Evolutionary conservation across 2,888 invertebrate species (phyloP), one percentile per base, ranked within the genome.

Genomic region (Lasioglossum zephyrum): DNA sequence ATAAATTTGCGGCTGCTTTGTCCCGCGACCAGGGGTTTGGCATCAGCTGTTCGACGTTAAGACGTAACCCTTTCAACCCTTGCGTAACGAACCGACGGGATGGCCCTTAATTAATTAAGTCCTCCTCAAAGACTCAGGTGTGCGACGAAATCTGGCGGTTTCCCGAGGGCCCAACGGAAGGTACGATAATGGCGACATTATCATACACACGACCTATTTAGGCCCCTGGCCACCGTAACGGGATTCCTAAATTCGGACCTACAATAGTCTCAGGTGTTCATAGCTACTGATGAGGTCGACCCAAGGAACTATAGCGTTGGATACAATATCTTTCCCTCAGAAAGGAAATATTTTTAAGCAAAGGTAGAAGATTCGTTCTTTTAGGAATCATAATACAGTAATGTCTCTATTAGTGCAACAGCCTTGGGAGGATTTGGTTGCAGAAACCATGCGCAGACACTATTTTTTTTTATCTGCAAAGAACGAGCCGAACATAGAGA

Each of bases 201-300:
- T 95, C 95, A 95, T 95, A 95, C 93, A 93, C 95, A 95, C 94
- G 95, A 95, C 94, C 95, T 94, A 94, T 93, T 95, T 95, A 93
- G 90, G 66, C 88, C 90, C 87, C 77, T 87, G 88, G 80, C 88
- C 87, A 87, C 79, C 86, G 87, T 89, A 91, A 89, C 88, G 88
- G 70, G 86, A 89, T 88, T 87, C 86, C 89, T 88, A 91, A 90
- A 91, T 90, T 91, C 88, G 85, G 77, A 87, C 87, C 88, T 82
- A 81, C 78, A 81, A 73, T 79, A 85, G 91, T 89, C 93, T 87
- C 93, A 93, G 93, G 93, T 93, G 93, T 74, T 79, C 77, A 18
- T 60, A 47, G 77, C 73, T 73, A 53, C 31, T 73, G 72, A 79
- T 36, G 76, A 73, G 49, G 60, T 60, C 31, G 53, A 18, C 39